Percentiles rank a stretch among this genome's conserved stretches.
These are phyloP conservation scores for Drosophila meridiana DNA, from an alignment of 2,888 invertebrate species.

Conservation along the genomic window DNA sequence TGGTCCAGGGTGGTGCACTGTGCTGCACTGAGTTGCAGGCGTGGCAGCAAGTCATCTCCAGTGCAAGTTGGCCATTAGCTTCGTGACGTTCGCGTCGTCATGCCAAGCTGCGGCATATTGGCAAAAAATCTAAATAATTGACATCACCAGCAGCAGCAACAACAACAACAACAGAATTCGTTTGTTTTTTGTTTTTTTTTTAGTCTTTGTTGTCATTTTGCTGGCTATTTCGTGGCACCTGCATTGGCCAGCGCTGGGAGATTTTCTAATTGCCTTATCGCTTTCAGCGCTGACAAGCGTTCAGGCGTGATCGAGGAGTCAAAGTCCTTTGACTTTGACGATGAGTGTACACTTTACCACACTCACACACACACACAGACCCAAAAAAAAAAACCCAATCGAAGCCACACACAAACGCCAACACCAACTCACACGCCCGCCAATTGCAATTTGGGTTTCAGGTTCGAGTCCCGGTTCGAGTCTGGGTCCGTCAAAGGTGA, in stretches of 20 bases:
- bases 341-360: conserved; percentile 70
- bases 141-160: conserved; percentile 52
- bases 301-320: conserved; percentile 55
- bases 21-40: conserved; percentile 26
- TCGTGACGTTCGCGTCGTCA: conserved; percentile 37
- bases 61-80: conserved; percentile 65
- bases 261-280: conserved; percentile 82
- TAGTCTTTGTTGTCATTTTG: conserved; percentile 26
- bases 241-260: conserved; percentile 35
- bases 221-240: conserved; percentile 32
- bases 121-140: conserved; percentile 70
- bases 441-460: conserved; percentile 64
- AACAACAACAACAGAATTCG: conserved; percentile 6
- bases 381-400: conserved; percentile 11
- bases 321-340: conserved; percentile 75
- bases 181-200: neutral
- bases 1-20: conserved; percentile 3
- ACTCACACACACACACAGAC: neutral
- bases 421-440: conserved; percentile 21
- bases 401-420: conserved; percentile 21
- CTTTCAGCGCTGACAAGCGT: conserved; percentile 75
- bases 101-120: conserved; percentile 51
- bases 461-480: neutral
- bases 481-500: conserved; percentile 52
- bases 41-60: conserved; percentile 64